Percentiles rank a stretch among this genome's conserved stretches.
Conservation (phyloP, 1,140 invertebrate genomes). For the Zaprionus davidi region DNA sequence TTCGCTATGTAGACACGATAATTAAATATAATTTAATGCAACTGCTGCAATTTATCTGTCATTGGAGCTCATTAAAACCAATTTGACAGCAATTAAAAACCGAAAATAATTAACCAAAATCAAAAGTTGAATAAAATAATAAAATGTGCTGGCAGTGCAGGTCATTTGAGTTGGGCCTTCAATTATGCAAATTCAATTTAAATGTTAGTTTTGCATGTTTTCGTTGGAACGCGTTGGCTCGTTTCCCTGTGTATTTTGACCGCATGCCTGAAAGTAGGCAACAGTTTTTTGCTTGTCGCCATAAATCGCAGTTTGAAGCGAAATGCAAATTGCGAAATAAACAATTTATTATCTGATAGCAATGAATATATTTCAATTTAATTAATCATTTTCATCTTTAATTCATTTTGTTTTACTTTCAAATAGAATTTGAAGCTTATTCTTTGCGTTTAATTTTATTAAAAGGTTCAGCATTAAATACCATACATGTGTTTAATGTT, state of each 20-base stretch:
- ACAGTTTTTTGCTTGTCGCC: neutral
- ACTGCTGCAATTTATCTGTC: neutral
- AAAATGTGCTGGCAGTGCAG: neutral
- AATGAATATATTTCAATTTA: neutral
- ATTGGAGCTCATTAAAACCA: slow-evolving; percentile 6
- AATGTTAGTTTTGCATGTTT: neutral
- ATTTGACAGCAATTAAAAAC: slow-evolving; percentile 10
- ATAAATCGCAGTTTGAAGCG: neutral
- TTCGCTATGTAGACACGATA: neutral
- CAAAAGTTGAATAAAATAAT: neutral
- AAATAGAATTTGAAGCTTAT: neutral
- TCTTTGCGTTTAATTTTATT: neutral
- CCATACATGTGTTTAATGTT: too few relatives aligned
- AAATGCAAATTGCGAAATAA: neutral
- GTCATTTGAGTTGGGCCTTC: neutral
- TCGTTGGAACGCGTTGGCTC: neutral
- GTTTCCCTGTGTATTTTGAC: neutral
- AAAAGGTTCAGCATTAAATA: neutral
- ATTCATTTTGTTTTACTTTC: neutral
- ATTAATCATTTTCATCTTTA: too few relatives aligned
- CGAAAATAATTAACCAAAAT: slow-evolving; percentile 7
- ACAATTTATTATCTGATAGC: neutral
- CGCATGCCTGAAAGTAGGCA: slow-evolving; percentile 2
- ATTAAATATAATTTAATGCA: neutral
- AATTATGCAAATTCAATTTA: slow-evolving; percentile 5